Evolutionary conservation across 2,113 vertebrate genomes (phyloP).

Genomic region (Pitta sordida): DNA sequence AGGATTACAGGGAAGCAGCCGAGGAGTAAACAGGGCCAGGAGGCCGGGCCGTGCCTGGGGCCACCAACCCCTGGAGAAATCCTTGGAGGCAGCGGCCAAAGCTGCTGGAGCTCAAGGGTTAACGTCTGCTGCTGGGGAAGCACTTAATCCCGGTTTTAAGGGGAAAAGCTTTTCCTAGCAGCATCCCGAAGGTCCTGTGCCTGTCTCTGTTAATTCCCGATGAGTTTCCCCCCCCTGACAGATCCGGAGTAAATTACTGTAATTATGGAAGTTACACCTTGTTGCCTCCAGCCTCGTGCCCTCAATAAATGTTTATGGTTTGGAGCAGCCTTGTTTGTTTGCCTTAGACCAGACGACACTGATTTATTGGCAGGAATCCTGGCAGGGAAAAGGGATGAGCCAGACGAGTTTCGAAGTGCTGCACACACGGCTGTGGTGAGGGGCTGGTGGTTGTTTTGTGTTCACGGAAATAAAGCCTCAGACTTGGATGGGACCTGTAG

Average conservation of each 20-base stretch:
- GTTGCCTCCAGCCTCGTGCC: not conserved
- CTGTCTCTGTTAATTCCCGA: not conserved
- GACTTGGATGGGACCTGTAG: not conserved
- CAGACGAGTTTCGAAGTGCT: not conserved
- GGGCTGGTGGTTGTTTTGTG: not conserved
- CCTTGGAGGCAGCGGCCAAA: not conserved
- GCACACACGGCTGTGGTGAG: not conserved
- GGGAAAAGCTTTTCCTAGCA: not conserved
- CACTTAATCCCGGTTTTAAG: not conserved
- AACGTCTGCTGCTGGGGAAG: not conserved
- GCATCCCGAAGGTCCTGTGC: not conserved
- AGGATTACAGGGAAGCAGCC: not conserved
- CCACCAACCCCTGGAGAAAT: not conserved
- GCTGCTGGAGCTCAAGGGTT: not conserved
- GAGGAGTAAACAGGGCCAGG: conserved; percentile 23
- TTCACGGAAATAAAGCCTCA: not conserved
- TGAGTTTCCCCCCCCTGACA: not conserved
- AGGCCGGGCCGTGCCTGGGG: not conserved
- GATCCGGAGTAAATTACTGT: not conserved
- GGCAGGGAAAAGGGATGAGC: conserved; percentile 1
- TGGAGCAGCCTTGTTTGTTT: conserved; percentile 29
- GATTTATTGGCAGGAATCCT: conserved; percentile 48
- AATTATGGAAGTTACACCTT: not conserved
- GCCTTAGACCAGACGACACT: not conserved
- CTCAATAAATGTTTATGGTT: conserved; percentile 10